Conservation (phyloP, 2,888 invertebrate species). For the Orthosia cruda region DNA sequence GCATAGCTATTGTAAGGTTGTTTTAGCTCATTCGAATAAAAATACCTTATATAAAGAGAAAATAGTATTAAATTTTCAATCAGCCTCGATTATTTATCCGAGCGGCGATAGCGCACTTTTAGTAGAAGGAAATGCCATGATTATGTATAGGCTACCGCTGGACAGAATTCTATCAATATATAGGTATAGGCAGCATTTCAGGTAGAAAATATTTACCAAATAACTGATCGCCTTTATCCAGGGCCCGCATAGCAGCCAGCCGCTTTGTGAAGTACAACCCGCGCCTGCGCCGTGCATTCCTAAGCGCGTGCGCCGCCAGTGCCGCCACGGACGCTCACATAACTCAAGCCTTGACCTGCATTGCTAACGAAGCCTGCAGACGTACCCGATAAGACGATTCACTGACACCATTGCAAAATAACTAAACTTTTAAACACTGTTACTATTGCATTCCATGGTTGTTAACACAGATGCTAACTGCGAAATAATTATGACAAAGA, state of each 20-base stretch:
- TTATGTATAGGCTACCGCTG: neutral
- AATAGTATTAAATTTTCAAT: neutral
- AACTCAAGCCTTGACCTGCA: constrained; percentile 86
- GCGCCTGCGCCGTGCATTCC: constrained; percentile 70
- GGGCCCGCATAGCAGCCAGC: constrained; percentile 60
- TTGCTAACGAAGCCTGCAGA: constrained; percentile 82
- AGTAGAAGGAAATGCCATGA: neutral
- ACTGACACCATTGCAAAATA: constrained; percentile 70
- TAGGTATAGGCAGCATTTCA: neutral
- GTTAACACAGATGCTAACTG: neutral
- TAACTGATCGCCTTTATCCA: constrained; percentile 69
- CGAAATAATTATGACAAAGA: neutral
- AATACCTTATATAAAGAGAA: neutral
- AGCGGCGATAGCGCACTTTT: neutral
- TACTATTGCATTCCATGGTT: constrained; percentile 13
- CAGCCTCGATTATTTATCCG: neutral
- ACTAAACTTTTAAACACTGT: constrained; percentile 57
- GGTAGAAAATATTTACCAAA: constrained; percentile 56
- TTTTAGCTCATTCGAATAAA: constrained; percentile 3
- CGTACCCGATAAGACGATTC: constrained; percentile 75
- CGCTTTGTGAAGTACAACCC: constrained; percentile 68
- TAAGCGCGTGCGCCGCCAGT: constrained; percentile 71
- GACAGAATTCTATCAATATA: neutral
- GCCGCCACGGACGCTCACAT: constrained; percentile 77
- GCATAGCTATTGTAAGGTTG: neutral